These are phyloP conservation scores for Squalus acanthias DNA, from an alignment of 2,797 vertebrate species.

Conservation along the genomic window DNA sequence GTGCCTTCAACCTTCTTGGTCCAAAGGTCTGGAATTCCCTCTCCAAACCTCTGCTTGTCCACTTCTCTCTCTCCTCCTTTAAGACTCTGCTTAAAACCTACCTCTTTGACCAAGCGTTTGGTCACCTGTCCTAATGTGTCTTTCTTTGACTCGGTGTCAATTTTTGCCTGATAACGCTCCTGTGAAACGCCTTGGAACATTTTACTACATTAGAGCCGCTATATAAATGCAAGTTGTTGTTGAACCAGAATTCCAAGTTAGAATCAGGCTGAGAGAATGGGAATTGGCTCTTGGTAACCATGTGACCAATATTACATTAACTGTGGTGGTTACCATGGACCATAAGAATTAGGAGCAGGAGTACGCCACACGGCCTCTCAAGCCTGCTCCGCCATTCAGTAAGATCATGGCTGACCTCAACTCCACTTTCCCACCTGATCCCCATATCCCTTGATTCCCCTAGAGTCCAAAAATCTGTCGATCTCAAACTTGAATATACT, in stretches of 20 bases:
- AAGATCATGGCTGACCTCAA: no score
- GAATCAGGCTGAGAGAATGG: background rate
- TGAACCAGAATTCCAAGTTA: background rate
- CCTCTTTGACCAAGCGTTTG: background rate
- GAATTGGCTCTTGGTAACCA: background rate
- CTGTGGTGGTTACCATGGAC: background rate
- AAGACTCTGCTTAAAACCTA: background rate
- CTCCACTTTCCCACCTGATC: no score
- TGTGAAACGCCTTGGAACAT: background rate
- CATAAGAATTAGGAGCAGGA: no score
- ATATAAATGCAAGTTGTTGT: background rate
- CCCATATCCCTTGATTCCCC: no score
- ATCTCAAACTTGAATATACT: no score
- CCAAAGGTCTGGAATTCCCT: background rate
- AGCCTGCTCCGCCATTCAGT: no score
- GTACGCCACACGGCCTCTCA: no score
- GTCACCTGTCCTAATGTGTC: background rate
- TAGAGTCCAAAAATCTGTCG: no score
- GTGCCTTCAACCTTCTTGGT: background rate
- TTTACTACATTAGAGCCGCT: background rate
- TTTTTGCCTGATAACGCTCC: background rate
- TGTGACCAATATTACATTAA: background rate
- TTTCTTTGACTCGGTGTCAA: background rate
- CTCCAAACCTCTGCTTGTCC: background rate
- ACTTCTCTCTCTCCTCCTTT: background rate